Evolutionary conservation across 2,797 vertebrate genomes (phyloP).

Genomic region (Falco peregrinus): DNA sequence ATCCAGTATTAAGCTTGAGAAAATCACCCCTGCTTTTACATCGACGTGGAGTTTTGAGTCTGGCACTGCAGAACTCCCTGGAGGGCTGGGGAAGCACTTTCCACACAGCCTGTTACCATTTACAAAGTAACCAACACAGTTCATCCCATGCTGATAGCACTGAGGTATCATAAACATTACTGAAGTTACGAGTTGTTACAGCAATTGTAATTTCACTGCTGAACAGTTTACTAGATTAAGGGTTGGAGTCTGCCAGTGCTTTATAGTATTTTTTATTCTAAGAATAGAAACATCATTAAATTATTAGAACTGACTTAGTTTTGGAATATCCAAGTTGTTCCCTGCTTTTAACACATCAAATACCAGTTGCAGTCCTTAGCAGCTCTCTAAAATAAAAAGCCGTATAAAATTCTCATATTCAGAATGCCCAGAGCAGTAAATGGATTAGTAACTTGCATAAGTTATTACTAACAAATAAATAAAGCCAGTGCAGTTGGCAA

Average conservation of each 20-base stretch:
- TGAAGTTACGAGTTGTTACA: neutral
- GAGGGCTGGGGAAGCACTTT: neutral
- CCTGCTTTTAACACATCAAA: neutral
- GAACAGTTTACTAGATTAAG: neutral
- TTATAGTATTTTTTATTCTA: neutral
- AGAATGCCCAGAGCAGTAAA: neutral
- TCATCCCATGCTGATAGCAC: neutral
- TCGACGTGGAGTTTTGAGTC: neutral
- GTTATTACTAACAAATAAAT: neutral
- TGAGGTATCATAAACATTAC: neutral
- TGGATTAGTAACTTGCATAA: neutral
- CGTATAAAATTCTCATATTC: neutral
- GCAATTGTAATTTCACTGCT: neutral
- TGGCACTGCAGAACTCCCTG: neutral
- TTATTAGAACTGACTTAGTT: neutral
- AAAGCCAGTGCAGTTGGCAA: neutral
- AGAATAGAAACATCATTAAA: neutral
- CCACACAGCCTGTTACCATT: neutral
- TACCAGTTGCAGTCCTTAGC: neutral
- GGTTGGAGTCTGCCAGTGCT: neutral
- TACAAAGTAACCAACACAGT: neutral
- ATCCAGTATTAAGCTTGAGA: neutral
- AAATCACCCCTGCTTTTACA: neutral
- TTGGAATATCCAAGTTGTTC: neutral
- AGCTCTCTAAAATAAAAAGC: neutral